These are phyloP conservation scores for Aethes cnicana DNA, from an alignment of 2,888 invertebrate species.

Conservation along the genomic window DNA sequence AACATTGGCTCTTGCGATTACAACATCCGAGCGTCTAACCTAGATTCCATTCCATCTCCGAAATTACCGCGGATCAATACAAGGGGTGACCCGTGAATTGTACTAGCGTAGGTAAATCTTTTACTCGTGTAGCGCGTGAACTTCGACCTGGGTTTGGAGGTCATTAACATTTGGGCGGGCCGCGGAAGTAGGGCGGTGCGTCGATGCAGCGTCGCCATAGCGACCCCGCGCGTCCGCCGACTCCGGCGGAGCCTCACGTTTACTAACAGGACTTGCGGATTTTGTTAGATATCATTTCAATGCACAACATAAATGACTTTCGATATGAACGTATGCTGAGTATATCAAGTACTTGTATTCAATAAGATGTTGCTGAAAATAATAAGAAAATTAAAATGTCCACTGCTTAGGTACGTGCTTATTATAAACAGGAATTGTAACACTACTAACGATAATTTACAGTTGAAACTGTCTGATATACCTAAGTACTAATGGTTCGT, in stretches of 20 bases:
- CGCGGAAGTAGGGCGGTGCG: constrained; percentile 73
- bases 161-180: constrained; percentile 80
- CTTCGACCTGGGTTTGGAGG: constrained; percentile 82
- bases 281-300: too few relatives aligned
- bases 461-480: too few relatives aligned
- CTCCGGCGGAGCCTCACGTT: constrained; percentile 2
- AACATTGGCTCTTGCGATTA: constrained; percentile 35
- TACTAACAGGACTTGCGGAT: constrained; percentile 7
- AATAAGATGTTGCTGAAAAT: too few relatives aligned
- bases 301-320: too few relatives aligned
- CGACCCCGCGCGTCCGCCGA: constrained; percentile 49
- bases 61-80: constrained; percentile 71
- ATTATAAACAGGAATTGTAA: too few relatives aligned
- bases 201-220: constrained; percentile 67
- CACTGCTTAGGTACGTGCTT: too few relatives aligned
- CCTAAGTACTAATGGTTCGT: too few relatives aligned
- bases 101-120: constrained; percentile 65
- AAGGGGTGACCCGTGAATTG: constrained; percentile 69
- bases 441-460: too few relatives aligned
- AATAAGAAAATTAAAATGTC: too few relatives aligned
- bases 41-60: constrained; percentile 67
- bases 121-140: constrained; percentile 78
- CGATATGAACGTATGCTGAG: too few relatives aligned
- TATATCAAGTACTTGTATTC: too few relatives aligned
- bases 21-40: constrained; percentile 58